Base-by-base conservation (phyloP, 2,113 vertebrate genomes). In the Hydrochoerus hydrochaeris region DNA sequence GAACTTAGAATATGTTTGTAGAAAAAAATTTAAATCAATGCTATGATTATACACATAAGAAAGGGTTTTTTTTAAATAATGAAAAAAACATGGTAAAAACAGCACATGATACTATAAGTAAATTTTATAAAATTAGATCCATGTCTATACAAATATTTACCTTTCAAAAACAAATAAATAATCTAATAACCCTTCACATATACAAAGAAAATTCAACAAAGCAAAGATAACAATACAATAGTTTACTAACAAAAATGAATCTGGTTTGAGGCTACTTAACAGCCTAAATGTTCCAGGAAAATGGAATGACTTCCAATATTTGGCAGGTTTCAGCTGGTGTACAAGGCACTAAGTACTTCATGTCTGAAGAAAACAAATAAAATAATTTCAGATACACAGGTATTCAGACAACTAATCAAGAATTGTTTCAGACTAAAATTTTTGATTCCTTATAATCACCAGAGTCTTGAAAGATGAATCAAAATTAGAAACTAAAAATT, bases 131-230 rank as follows among this genome's bases (percentile, higher is more conserved):
- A 71, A 62, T 75, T 19, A 94, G 17, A 38, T 46, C 16, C 32
- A 65, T 54, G 7, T 0, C 13, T 91, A 92, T 44, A 9, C 1
- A 85, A 22, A 63, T 71, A 78, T 60, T 93, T 88, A 78, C 73
- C 38, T 96, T 96, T 93, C 46, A 95, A 69, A 82, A 90, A 26
- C 62, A 94, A 90, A 94, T n/a, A 84, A 46, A 91, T 38, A 87
- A 54, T 88, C 22, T 16, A 93, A 24, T 88, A 46, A 85, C 44
- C 30, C 17, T 75, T 85, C 20, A 84, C 30, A 35, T 58, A 69
- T 28, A 32, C 3, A 80, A 87, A 83, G 9, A 93, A 91, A 95
- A 86, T 65, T 85, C 32, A 92, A 63, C 58, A 94, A 88, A 38
- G 49, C 17, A 75, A 80, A 89, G 6, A 10, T 44, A 67, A 3